Conservation (phyloP, 2,888 invertebrate species). For the Meiosimyza decipiens region DNA sequence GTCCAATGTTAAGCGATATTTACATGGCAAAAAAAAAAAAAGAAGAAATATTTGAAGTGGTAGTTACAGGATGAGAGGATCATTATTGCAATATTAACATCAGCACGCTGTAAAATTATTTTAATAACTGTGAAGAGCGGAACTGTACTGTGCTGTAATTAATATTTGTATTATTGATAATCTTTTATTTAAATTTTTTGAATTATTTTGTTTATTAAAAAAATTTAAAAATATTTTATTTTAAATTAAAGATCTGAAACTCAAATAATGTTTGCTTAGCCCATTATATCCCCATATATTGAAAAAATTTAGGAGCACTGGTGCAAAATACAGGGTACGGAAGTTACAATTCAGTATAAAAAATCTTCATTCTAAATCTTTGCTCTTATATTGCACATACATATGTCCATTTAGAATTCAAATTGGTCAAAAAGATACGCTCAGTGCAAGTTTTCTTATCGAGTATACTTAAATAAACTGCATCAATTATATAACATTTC, state of each 20-base stretch:
- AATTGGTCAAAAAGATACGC: too few species aligned
- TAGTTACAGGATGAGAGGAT: neutral
- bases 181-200: neutral
- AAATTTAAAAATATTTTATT: too few species aligned
- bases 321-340: too few species aligned
- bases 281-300: too few species aligned
- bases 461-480: neutral
- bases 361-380: too few species aligned
- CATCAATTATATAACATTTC: constrained; percentile 12
- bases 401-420: neutral
- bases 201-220: too few species aligned
- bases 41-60: neutral
- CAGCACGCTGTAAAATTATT: neutral
- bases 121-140: neutral
- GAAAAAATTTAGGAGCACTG: too few species aligned
- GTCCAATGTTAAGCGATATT: constrained; percentile 22
- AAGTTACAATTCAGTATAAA: too few species aligned
- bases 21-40: neutral
- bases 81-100: neutral
- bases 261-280: too few species aligned
- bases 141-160: neutral
- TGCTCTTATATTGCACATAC: too few species aligned
- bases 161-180: neutral
- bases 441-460: neutral
- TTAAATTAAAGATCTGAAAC: too few species aligned